Evolutionary conservation across 2,113 vertebrate genomes (phyloP).

Genomic region (Okapia johnstoni): DNA sequence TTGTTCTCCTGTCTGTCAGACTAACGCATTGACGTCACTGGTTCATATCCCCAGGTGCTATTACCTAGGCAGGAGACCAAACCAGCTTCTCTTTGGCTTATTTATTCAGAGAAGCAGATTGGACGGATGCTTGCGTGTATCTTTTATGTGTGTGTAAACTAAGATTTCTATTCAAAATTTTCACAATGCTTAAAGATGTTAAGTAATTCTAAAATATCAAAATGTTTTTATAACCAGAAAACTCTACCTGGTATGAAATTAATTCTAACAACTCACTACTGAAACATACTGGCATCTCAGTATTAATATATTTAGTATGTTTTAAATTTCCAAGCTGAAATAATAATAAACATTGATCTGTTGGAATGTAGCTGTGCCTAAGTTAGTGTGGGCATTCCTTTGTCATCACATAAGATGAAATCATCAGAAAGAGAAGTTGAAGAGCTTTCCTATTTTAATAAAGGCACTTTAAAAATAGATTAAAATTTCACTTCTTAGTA

Average conservation of each 20-base stretch:
- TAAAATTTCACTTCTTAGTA: background rate
- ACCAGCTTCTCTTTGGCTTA: background rate
- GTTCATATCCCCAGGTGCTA: background rate
- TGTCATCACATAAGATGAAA: background rate
- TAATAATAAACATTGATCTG: background rate
- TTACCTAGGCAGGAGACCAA: background rate
- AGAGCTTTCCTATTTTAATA: background rate
- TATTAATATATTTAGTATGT: background rate
- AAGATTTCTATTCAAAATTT: background rate
- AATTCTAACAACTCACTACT: background rate
- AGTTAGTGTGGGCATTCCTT: background rate
- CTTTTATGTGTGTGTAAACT: background rate
- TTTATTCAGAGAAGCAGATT: background rate
- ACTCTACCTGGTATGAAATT: background rate
- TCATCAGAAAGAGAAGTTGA: background rate
- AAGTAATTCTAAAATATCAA: background rate
- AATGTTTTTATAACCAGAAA: background rate
- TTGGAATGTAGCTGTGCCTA: background rate
- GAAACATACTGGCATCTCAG: background rate
- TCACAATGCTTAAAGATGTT: background rate
- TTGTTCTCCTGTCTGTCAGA: background rate
- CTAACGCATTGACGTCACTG: rapidly evolving
- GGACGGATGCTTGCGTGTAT: background rate
- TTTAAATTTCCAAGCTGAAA: background rate
- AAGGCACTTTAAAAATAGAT: background rate